Conservation (phyloP, 2,797 vertebrate species). For the Sebastes miniatus region DNA sequence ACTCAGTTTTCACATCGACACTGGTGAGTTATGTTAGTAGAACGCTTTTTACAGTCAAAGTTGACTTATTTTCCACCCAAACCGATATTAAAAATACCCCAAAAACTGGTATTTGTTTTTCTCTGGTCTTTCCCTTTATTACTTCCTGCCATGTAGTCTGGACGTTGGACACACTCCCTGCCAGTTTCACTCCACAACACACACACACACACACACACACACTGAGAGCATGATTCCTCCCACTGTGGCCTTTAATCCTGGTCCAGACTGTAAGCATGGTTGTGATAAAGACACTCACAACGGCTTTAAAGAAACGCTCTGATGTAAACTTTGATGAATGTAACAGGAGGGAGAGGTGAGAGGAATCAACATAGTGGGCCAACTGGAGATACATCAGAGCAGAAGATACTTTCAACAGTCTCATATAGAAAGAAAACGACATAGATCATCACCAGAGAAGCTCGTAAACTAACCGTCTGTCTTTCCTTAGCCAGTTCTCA, state of each 20-base stretch:
- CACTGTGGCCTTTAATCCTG: slow-evolving; percentile 44
- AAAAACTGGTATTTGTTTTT: slow-evolving; percentile 14
- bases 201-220: background rate
- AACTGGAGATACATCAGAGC: slow-evolving; percentile 38
- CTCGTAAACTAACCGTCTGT: background rate
- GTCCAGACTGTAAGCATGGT: slow-evolving; percentile 49
- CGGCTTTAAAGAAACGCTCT: background rate
- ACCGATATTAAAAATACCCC: slow-evolving; percentile 16
- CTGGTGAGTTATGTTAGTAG: background rate
- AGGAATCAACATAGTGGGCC: background rate
- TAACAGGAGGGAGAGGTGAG: background rate
- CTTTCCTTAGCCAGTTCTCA: background rate
- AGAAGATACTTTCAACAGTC: background rate
- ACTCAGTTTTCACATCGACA: background rate
- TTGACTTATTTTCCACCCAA: slow-evolving; percentile 12
- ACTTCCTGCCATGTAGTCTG: slow-evolving; percentile 54
- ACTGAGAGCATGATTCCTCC: background rate
- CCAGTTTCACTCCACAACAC: background rate
- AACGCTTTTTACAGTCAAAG: background rate
- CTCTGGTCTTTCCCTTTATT: slow-evolving; percentile 31
- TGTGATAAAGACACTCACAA: slow-evolving; percentile 36
- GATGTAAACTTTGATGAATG: slow-evolving; percentile 11
- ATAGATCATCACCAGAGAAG: background rate
- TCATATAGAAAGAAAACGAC: background rate
- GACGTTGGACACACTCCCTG: slow-evolving; percentile 32